Conservation (phyloP, 2,797 vertebrate species). For the Schizopygopsis malacanthus region DNA sequence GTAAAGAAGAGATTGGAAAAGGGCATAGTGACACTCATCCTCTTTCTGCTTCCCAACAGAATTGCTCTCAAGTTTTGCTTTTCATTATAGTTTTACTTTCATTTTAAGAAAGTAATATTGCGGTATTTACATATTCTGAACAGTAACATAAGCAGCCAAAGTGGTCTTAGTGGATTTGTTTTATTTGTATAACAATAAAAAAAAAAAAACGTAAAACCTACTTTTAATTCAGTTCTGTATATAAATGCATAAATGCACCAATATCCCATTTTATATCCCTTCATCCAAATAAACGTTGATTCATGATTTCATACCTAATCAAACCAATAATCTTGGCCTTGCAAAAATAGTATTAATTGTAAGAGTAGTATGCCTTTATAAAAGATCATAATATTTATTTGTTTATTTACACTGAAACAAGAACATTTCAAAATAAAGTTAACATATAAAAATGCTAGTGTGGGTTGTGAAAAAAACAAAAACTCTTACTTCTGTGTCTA, state of each 20-base stretch:
- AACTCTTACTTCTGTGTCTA: neutral
- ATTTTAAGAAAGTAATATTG: neutral
- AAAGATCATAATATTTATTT: neutral
- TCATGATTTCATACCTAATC: neutral
- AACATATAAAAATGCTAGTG: too few relatives aligned
- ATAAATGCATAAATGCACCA: too few relatives aligned
- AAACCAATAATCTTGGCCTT: neutral
- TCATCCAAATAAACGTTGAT: neutral
- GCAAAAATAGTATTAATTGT: neutral
- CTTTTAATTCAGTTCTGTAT: neutral
- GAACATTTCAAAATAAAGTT: neutral
- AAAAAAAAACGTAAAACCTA: neutral
- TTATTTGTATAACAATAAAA: neutral
- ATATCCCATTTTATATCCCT: neutral
- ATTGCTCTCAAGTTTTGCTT: conserved; percentile 9
- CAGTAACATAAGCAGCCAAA: neutral
- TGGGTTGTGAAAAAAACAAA: neutral
- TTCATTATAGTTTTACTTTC: neutral
- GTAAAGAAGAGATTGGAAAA: conserved; percentile 40
- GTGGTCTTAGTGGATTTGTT: neutral
- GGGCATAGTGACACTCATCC: conserved; percentile 58
- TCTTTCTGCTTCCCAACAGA: conserved; percentile 31
- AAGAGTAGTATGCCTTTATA: neutral
- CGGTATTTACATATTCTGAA: neutral
- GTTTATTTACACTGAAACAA: neutral